phyloP scores from a whole-genome alignment of 2,888 invertebrate genomes.

The Drosophila barbarae region DNA sequence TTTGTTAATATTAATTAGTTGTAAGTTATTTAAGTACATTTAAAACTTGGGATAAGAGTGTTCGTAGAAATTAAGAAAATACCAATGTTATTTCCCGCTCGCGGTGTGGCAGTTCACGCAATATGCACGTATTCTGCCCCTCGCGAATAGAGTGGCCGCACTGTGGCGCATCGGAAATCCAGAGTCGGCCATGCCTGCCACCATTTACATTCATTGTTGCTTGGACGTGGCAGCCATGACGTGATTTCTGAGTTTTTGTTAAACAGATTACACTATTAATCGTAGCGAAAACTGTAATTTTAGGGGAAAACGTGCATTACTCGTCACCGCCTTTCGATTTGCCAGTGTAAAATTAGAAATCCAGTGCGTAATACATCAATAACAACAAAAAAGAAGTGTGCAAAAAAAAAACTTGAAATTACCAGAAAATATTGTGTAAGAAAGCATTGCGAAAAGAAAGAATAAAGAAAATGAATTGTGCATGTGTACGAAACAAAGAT shows the following conservation, averaged over 20 bases:
- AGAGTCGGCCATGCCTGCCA: slow-evolving; percentile 3
- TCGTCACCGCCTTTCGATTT: slow-evolving; percentile 60
- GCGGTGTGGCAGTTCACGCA: slow-evolving; percentile 10
- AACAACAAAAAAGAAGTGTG: slow-evolving; percentile 31
- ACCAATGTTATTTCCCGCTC: not conserved
- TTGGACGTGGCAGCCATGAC: slow-evolving; percentile 80
- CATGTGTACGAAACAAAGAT: slow-evolving; percentile 39
- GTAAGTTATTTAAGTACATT: not conserved
- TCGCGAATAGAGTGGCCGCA: not conserved
- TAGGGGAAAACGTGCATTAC: slow-evolving; percentile 70
- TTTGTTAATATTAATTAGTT: not conserved
- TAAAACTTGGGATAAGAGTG: not conserved
- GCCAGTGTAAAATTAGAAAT: slow-evolving; percentile 50
- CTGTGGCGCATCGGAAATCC: slow-evolving; percentile 55
- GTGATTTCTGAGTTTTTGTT: slow-evolving; percentile 78
- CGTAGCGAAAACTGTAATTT: slow-evolving; percentile 63
- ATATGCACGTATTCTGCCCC: not conserved
- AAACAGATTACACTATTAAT: slow-evolving; percentile 70
- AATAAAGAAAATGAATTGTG: slow-evolving; percentile 41
- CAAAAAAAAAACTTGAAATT: slow-evolving; percentile 61
- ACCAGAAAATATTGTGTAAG: slow-evolving; percentile 65
- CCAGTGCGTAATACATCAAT: slow-evolving; percentile 32
- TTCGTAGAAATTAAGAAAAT: not conserved
- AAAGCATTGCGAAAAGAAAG: slow-evolving; percentile 46
- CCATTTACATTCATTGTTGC: slow-evolving; percentile 77